Conservation (phyloP, 2,113 vertebrate genomes). For the Sapayoa aenigma region DNA sequence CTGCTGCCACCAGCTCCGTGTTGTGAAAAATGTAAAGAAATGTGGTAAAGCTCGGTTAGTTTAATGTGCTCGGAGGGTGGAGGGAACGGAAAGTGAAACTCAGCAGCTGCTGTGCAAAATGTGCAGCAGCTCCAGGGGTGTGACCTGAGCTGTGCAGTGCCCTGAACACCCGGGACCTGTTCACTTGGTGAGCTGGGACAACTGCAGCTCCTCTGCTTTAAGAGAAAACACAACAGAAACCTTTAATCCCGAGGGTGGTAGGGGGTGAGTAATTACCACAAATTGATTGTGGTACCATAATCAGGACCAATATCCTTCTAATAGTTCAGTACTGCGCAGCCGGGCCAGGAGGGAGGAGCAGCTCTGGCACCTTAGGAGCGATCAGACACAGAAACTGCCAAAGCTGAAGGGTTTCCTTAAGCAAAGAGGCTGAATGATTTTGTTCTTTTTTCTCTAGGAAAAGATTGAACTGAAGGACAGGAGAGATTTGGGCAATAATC, state of each 20-base stretch:
- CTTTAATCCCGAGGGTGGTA: neutral
- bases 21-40: neutral
- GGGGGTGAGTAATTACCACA: slow-evolving; percentile 22
- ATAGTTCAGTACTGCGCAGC: neutral
- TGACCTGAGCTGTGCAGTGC: too few relatives aligned
- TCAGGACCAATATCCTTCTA: slow-evolving; percentile 1
- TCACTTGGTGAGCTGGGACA: neutral
- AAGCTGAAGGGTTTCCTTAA: neutral
- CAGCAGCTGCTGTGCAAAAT: too few relatives aligned
- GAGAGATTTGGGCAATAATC: slow-evolving; percentile 14
- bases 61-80: neutral
- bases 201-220: slow-evolving; percentile 47
- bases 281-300: slow-evolving; percentile 37
- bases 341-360: neutral
- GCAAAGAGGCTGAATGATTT: neutral
- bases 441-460: neutral
- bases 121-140: too few relatives aligned
- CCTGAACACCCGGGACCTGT: too few relatives aligned
- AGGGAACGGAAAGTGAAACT: neutral
- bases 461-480: neutral
- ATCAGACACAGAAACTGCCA: neutral
- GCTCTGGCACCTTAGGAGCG: neutral
- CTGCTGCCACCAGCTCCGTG: accelerated
- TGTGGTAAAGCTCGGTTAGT: too few relatives aligned
- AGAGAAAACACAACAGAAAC: slow-evolving; percentile 27